Conservation (phyloP, 2,113 vertebrate genomes). For the Lepisosteus oculatus region DNA sequence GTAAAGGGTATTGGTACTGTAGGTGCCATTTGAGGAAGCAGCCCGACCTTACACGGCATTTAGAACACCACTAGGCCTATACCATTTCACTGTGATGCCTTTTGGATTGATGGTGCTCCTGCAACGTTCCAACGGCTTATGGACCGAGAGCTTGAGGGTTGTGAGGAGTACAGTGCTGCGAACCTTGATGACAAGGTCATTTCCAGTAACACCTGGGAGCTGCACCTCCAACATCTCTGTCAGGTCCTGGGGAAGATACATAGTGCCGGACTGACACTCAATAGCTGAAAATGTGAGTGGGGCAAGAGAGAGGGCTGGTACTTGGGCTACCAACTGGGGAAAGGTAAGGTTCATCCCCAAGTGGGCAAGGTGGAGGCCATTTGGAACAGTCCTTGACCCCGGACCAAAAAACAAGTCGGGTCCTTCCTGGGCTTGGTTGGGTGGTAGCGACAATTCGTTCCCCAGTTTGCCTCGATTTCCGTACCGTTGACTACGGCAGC, state of each 20-base stretch:
- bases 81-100: too few relatives aligned
- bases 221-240: not conserved
- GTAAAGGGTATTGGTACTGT: too few relatives aligned
- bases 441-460: too few relatives aligned
- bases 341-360: not conserved
- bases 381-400: not conserved
- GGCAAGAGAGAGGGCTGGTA: not conserved
- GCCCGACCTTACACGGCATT: too few relatives aligned
- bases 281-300: slow-evolving; percentile 2
- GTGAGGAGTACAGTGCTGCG: not conserved
- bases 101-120: not conserved
- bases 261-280: not conserved
- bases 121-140: slow-evolving; percentile 13
- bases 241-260: not conserved
- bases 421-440: too few relatives aligned
- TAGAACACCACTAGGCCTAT: too few relatives aligned
- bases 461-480: too few relatives aligned
- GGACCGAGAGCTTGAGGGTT: not conserved
- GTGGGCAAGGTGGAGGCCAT: slow-evolving; percentile 14
- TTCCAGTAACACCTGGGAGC: slow-evolving; percentile 7
- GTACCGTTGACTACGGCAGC: too few relatives aligned
- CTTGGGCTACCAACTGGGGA: not conserved
- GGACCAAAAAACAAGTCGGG: not conserved
- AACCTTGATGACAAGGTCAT: slow-evolving; percentile 17
- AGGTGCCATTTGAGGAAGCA: too few relatives aligned